These are phyloP conservation scores for Stigmatopora nigra DNA, from an alignment of 2,113 vertebrate species.

Conservation along the genomic window DNA sequence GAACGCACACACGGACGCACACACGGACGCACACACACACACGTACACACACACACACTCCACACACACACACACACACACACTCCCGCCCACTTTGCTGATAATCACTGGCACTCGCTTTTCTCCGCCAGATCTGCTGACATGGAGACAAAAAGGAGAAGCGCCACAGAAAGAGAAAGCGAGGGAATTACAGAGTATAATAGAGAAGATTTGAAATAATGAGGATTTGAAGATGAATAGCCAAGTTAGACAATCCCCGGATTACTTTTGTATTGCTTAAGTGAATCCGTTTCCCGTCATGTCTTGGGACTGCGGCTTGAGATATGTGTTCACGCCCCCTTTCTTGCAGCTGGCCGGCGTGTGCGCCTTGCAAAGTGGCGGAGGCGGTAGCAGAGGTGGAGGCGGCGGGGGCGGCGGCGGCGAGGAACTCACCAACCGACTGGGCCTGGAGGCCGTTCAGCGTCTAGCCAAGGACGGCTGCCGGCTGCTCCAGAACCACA, in stretches of 20 bases:
- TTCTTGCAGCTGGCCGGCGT: conserved; percentile 84
- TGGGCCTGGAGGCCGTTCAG: conserved; percentile 83
- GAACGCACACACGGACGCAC: conserved; percentile 27
- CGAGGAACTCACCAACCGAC: conserved; percentile 78
- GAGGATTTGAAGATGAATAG: conserved; percentile 18
- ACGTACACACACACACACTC: conserved; percentile 22
- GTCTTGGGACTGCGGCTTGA: conserved; percentile 95
- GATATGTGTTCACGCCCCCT: conserved; percentile 88
- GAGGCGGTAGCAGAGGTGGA: conserved; percentile 14
- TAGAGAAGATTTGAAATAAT: conserved; percentile 15
- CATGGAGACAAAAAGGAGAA: conserved; percentile 41
- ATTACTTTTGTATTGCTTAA: conserved; percentile 32
- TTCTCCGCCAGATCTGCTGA: conserved; percentile 46
- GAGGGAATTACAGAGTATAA: conserved; percentile 31
- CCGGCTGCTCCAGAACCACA: conserved; percentile 80
- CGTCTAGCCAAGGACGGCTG: conserved; percentile 88
- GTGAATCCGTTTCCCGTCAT: conserved; percentile 59
- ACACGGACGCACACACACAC: conserved; percentile 22
- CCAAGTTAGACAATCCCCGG: conserved; percentile 21
- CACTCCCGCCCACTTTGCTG: conserved; percentile 56
- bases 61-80: conserved; percentile 13
- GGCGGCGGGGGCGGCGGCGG: conserved; percentile 67
- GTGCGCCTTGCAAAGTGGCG: conserved; percentile 75
- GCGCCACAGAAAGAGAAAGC: conserved; percentile 39
- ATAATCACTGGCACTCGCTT: conserved; percentile 56